Conservation (phyloP, 1,140 invertebrate species). For the Physella acuta region DNA sequence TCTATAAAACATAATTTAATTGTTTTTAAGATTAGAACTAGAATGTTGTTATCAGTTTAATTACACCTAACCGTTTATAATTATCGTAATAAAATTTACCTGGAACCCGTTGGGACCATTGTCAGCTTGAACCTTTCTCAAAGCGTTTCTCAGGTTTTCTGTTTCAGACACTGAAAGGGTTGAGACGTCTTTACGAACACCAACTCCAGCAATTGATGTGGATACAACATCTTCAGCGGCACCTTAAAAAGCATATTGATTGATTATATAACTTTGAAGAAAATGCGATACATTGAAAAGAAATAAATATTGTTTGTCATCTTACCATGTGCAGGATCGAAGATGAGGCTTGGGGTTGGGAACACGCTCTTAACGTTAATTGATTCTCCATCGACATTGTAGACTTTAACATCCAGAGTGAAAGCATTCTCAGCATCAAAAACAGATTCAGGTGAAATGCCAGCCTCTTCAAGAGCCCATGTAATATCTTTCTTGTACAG, state of each 20-base stretch:
- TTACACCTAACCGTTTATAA: not conserved
- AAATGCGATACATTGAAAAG: too few species aligned
- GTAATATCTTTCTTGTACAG: constrained; percentile 29
- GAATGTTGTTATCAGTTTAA: not conserved
- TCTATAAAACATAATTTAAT: not conserved
- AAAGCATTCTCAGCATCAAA: not conserved
- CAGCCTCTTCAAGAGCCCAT: constrained; percentile 5
- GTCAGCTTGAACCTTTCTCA: constrained; percentile 22
- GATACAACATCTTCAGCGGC: not conserved
- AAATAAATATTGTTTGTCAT: constrained; percentile 2
- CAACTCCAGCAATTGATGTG: constrained; percentile 2
- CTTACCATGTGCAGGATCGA: not conserved
- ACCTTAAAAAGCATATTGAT: too few species aligned
- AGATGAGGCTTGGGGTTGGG: not conserved
- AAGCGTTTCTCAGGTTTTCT: constrained; percentile 23
- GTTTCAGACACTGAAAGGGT: constrained; percentile 20
- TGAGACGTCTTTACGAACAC: constrained; percentile 28
- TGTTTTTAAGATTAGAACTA: too few species aligned
- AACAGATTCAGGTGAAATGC: not conserved
- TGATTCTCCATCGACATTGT: not conserved
- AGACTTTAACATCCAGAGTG: not conserved
- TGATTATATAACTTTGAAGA: too few species aligned
- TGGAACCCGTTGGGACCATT: constrained; percentile 20
- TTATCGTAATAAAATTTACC: constrained; percentile 5
- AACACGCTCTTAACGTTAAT: not conserved